Conservation (phyloP, 2,113 vertebrate genomes). For the Willisornis vidua region DNA sequence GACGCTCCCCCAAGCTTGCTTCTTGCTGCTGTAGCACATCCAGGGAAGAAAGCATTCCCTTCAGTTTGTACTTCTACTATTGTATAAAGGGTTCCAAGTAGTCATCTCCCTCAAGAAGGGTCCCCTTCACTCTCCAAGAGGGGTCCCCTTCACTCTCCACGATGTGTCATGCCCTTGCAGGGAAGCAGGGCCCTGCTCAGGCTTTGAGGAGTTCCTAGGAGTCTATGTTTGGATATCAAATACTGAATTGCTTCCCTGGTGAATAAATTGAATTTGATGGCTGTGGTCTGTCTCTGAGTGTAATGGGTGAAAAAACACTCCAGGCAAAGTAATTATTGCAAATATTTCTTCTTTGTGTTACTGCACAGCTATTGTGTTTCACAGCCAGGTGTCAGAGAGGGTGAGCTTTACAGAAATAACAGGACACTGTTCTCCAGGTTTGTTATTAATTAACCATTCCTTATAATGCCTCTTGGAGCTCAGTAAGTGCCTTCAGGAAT, state of each 20-base stretch:
- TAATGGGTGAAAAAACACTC: background rate
- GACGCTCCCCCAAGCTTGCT: background rate
- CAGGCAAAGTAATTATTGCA: background rate
- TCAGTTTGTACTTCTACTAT: accelerated
- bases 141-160: accelerated
- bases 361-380: background rate
- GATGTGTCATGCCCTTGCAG: background rate
- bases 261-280: background rate
- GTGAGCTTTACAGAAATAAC: background rate
- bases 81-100: background rate
- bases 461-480: background rate
- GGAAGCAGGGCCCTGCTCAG: background rate
- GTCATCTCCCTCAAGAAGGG: accelerated
- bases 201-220: background rate
- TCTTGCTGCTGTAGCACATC: accelerated
- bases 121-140: too few species aligned
- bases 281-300: background rate
- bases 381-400: background rate
- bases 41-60: background rate
- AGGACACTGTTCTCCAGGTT: background rate
- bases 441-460: background rate
- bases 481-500: background rate
- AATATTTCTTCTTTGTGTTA: background rate
- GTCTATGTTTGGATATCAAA: background rate
- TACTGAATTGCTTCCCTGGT: background rate